A percentile compares a stretch with the other conserved stretches of the same genome.
Evolutionary conservation across 35 echinoderm and acorn worm species (phyloP).

Genomic region (Apostichopus japonicus): DNA sequence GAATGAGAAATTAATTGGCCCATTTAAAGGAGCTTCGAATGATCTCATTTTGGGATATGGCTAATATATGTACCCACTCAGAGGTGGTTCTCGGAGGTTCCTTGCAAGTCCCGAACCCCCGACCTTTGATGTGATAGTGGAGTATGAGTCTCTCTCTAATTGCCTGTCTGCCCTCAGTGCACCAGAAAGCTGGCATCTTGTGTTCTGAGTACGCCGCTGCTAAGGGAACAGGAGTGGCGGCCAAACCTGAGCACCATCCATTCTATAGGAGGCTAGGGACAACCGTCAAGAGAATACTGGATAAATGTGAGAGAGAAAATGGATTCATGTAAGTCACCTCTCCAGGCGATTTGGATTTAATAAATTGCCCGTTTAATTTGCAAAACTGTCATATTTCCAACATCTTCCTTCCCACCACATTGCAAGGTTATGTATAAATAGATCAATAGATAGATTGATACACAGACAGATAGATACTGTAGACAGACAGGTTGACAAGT

Average conservation of each 20-base stretch:
- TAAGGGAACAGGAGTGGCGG: slow-evolving; percentile 76
- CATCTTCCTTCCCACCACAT: no score
- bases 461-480: no score
- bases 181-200: slow-evolving; percentile 79
- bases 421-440: no score
- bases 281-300: slow-evolving; percentile 78
- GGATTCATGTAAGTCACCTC: slow-evolving; percentile 89
- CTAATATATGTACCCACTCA: not conserved
- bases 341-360: no score
- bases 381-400: no score
- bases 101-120: not conserved
- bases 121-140: not conserved
- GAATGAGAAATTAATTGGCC: no score
- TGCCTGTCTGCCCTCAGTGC: slow-evolving; percentile 50
- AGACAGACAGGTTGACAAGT: no score
- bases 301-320: slow-evolving; percentile 97
- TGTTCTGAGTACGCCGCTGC: slow-evolving; percentile 75
- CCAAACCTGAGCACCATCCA: slow-evolving; percentile 87
- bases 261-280: slow-evolving; percentile 84
- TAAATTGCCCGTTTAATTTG: no score
- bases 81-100: not conserved
- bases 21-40: not conserved
- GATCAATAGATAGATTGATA: no score
- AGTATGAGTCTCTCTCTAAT: not conserved
- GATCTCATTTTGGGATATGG: not conserved